Evolutionary conservation across 2,888 invertebrate species (phyloP).

Genomic region (Parapristionchus giblindavisi): DNA sequence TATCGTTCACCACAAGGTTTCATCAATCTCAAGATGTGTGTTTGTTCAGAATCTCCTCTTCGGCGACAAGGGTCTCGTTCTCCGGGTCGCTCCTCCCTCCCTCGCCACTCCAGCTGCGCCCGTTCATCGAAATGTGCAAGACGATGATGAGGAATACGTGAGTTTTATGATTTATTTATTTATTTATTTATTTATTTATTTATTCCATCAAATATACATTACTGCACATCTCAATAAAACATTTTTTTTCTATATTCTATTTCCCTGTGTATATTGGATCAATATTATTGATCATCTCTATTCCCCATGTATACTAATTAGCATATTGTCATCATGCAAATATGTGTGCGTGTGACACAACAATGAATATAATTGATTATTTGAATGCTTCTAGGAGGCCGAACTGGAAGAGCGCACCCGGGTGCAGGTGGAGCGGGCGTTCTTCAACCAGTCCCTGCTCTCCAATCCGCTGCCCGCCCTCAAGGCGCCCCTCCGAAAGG

Average conservation of each 20-base stretch:
- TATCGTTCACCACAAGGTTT: too few species aligned
- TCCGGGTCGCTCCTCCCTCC: conserved; percentile 26
- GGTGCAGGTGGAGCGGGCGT: conserved; percentile 64
- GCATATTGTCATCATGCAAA: too few species aligned
- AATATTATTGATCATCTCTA: too few species aligned
- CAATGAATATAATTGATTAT: background rate
- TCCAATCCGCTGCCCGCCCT: conserved; percentile 49
- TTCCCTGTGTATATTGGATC: too few species aligned
- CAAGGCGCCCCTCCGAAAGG: conserved; percentile 13
- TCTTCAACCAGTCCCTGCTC: conserved; percentile 65
- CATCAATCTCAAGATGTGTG: too few species aligned
- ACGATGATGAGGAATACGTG: conserved; percentile 32
- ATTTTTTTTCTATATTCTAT: too few species aligned
- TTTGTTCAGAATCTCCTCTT: conserved; percentile 28
- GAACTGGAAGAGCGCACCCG: conserved; percentile 44
- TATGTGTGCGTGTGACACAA: background rate
- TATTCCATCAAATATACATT: too few species aligned
- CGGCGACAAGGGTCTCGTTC: conserved; percentile 25
- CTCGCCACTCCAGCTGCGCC: conserved; percentile 21
- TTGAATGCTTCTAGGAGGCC: conserved; percentile 45
- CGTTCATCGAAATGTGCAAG: background rate
- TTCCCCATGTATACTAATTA: too few species aligned
- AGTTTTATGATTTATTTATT: background rate
- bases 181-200: background rate
- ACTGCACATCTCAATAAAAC: too few species aligned